Percentiles rank a stretch among this genome's conserved stretches.
These are phyloP conservation scores for Caerostris extrusa DNA, from an alignment of 1,140 invertebrate genomes.

Conservation along the genomic window DNA sequence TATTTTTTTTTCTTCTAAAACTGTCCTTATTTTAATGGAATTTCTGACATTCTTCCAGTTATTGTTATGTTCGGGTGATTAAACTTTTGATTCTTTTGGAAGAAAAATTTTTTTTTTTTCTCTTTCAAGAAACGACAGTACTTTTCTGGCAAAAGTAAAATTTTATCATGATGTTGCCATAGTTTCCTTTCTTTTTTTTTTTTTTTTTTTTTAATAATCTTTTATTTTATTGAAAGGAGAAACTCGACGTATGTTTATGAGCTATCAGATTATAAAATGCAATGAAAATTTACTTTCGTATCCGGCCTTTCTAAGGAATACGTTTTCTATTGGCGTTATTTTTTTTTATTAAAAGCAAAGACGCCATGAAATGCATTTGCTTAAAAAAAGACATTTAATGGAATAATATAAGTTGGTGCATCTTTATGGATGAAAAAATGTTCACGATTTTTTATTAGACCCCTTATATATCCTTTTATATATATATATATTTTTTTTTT, in stretches of 20 bases:
- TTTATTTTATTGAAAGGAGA: neutral
- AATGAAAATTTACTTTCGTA: neutral
- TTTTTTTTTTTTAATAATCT: neutral
- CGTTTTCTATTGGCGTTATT: neutral
- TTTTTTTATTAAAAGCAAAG: neutral
- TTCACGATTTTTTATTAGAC: no score
- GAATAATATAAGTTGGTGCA: no score
- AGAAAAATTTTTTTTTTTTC: neutral
- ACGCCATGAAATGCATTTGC: neutral
- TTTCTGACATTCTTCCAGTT: neutral
- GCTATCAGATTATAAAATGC: neutral
- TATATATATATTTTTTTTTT: no score
- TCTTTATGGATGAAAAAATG: no score
- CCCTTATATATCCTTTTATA: no score
- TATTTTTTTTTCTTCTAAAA: neutral
- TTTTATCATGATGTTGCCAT: neutral
- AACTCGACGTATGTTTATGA: neutral
- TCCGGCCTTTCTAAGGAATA: neutral
- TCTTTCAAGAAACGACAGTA: neutral
- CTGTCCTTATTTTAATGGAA: conserved; percentile 17
- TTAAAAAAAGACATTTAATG: no score
- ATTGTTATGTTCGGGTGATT: conserved; percentile 32
- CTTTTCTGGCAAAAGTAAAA: neutral
- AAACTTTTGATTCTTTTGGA: conserved; percentile 24
- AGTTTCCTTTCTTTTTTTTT: neutral